Percentiles rank a stretch among this genome's conserved stretches.
Conservation (phyloP, 2,113 vertebrate genomes). For the Entelurus aequoreus region DNA sequence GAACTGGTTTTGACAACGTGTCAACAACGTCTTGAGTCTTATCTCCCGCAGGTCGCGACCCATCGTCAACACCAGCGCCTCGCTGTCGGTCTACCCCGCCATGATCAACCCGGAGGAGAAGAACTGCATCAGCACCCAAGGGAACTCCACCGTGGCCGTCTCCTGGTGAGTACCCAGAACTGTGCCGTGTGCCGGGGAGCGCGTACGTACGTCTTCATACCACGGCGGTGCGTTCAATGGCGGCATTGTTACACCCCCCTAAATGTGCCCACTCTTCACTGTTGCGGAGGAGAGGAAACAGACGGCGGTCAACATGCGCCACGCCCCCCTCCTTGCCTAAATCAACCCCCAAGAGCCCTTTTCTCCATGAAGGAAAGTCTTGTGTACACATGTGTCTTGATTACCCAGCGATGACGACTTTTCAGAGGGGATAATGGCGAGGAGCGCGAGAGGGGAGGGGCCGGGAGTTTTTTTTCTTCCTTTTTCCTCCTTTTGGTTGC, state of each 20-base stretch:
- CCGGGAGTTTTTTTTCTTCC: conserved; percentile 22
- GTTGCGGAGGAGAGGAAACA: conserved; percentile 53
- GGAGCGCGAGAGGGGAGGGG: conserved; percentile 38
- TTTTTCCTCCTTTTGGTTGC: conserved; percentile 8
- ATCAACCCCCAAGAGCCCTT: too few species aligned
- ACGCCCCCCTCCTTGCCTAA: conserved; percentile 28
- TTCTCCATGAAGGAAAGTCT: conserved; percentile 65
- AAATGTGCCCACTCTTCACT: conserved; percentile 37
- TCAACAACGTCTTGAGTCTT: too few species aligned
- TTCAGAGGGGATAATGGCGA: conserved; percentile 47
- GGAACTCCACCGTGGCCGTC: conserved; percentile 67
- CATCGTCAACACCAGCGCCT: conserved; percentile 79
- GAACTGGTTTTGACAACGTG: too few species aligned
- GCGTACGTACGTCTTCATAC: conserved; percentile 23
- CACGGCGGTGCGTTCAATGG: conserved; percentile 40
- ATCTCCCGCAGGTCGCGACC: conserved; percentile 76
- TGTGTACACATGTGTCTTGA: conserved; percentile 69
- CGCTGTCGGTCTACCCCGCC: conserved; percentile 75
- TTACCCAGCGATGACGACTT: conserved; percentile 59
- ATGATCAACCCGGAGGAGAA: conserved; percentile 93
- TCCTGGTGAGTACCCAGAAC: conserved; percentile 76
- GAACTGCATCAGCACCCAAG: conserved; percentile 66
- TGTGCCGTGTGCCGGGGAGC: too few species aligned
- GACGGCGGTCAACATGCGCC: conserved; percentile 36
- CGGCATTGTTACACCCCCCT: conserved; percentile 40